Base-by-base conservation (phyloP, 2,888 invertebrate genomes). In the Pristionchus mayeri region DNA sequence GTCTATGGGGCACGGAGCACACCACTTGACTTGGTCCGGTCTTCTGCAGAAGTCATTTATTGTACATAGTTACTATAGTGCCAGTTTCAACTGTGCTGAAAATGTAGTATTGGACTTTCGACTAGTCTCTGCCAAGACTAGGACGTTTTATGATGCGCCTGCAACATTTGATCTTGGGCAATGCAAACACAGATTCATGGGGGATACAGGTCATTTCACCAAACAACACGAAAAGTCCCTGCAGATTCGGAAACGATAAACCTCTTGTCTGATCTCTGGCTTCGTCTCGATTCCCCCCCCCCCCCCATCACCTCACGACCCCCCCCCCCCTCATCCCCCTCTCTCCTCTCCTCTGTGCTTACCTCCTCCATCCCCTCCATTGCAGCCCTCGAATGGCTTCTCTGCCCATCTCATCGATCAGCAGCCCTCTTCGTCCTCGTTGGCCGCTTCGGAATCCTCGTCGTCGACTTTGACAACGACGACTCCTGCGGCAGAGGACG, bases 351-450 rank as follows among this genome's bases (percentile, higher is more conserved):
- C 71, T 71, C 13, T 71, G 37, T 71, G 71, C 71, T 71, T 40
- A 16, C 63, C 18, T 34, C 30, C 18, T 30, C 60, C 40, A 18
- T 4, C n/a, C 11, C 40, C 40, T 71, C 44, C 44, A 24, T 76
- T 75, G 75, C 75, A 75, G 75, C 75, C 75, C 67, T 67, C 67
- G 50, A 76, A 76, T 21, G 76, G 76, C 50, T 44, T 24, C 71
- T 6, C 18, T 27, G 21, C 54, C n/a, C 57, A 57, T 30, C 67
- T 67, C 11, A 24, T 60, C 27, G 57, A 60, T 30, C 80, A 54
- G 37, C 80, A 80, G 52, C 80, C 80, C 11, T 80, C 80, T 18
- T 54, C 54, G n/a, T 80, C 80, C 24, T 57, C 57, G 24, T 34
- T 40, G 40, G 37, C 57, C 0, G 21, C 80, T 0, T 37, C 80